Conservation (phyloP, 2,888 invertebrate genomes). For the Choristoneura rosaceana region DNA sequence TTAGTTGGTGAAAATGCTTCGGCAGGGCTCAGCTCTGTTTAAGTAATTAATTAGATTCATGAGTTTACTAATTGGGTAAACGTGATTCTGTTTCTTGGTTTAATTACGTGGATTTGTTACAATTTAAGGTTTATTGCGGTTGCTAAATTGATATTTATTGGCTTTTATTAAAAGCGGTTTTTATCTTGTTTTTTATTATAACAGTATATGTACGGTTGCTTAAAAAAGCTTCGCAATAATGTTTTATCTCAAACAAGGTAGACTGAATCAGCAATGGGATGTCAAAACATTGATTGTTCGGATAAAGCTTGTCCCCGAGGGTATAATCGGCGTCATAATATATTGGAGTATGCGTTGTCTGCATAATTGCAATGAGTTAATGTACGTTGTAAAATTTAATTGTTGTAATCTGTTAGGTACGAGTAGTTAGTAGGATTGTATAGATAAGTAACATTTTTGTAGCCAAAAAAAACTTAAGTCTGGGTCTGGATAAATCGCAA, state of each 20-base stretch:
- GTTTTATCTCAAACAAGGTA: conserved; percentile 3
- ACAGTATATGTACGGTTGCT: neutral
- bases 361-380: neutral
- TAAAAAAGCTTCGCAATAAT: neutral
- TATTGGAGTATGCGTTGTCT: neutral
- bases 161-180: neutral
- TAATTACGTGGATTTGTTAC: conserved; percentile 38
- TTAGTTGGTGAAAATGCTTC: conserved; percentile 27
- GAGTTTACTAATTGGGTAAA: conserved; percentile 39
- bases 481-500: too few relatives aligned
- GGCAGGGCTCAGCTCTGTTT: conserved; percentile 21
- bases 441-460: neutral
- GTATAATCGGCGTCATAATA: neutral
- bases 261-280: neutral
- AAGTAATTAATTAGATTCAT: conserved; percentile 42
- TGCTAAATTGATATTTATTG: conserved; percentile 21
- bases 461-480: too few relatives aligned
- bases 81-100: conserved; percentile 38
- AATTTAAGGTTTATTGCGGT: conserved; percentile 32
- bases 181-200: neutral
- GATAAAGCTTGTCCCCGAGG: neutral
- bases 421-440: too few relatives aligned
- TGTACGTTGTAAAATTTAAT: neutral
- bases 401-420: too few relatives aligned
- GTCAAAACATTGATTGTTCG: conserved; percentile 4